Base-by-base conservation (phyloP, 92 coral and sea anemone species). In the Ricordea florida region DNA sequence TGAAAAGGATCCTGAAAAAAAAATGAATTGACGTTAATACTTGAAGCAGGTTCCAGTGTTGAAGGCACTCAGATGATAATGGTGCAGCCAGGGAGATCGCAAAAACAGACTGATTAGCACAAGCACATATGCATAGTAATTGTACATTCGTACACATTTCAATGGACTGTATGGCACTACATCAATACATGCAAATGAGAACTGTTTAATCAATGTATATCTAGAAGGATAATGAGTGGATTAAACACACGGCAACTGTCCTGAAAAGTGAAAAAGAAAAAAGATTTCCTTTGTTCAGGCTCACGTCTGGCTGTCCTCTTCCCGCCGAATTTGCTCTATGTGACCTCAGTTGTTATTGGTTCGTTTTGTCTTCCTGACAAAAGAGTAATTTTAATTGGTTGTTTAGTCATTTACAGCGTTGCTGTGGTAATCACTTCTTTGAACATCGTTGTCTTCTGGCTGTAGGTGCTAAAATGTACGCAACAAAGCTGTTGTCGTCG, bases 381-480 rank as follows among this genome's bases (percentile, higher is more conserved):
- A 41, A 60, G 58, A 81, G 60, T 46, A 58, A 49, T 58, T 74
- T 26, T 74, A 66, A 80, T 86, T 86, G 91, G 91, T 53, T 50
- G 46, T 34, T 49, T 24, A n/a, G 81, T 52, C 52, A 73, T 59
- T 72, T 79, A 74, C 37, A 67, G 33, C 78, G 91, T 86, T 86
- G 91, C 91, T 86, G 91, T 86, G 91, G 91, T 86, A 80, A 86
- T 86, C 37, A 47, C 25, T 10, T 44, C 24, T 47, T 33, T 49
- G 33, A 49, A 48, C 37, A n/a, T 17, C 8, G 63, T 36, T 32
- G 45, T 66, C 28, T 66, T n/a, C n/a, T n/a, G n/a, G 58, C 29
- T 26, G 17, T 18, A 25, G 53, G 44, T 63, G 55, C 21, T 5
- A 65, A 65, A 16, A 29, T 44, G 57, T 45, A 0, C 1, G 7